Conservation (phyloP, 2,113 vertebrate species). For the Corythornis vintsioides region DNA sequence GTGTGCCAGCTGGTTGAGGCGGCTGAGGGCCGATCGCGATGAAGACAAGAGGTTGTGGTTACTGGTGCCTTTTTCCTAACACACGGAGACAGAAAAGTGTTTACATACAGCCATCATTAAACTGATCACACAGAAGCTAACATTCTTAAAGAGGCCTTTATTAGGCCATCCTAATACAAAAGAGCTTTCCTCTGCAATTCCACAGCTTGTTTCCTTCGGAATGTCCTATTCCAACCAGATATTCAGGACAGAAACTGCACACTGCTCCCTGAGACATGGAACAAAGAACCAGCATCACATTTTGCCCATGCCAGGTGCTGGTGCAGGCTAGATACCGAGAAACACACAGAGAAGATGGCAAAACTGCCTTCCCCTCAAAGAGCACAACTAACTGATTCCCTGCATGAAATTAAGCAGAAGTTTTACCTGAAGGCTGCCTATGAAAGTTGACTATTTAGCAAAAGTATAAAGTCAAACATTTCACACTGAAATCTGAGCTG, state of each 20-base stretch:
- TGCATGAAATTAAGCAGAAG: background rate
- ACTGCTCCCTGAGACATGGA: background rate
- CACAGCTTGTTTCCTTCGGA: background rate
- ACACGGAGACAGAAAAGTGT: background rate
- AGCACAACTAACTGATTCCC: background rate
- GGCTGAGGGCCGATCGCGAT: slow-evolving; percentile 78
- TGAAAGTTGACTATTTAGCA: background rate
- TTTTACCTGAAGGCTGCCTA: background rate
- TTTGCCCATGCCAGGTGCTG: background rate
- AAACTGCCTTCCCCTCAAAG: background rate
- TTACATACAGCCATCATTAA: background rate
- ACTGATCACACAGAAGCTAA: background rate
- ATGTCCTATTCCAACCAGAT: background rate
- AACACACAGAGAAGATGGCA: background rate
- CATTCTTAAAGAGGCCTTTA: background rate
- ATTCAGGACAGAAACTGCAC: background rate
- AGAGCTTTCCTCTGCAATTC: background rate
- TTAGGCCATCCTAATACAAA: background rate
- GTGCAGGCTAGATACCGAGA: background rate
- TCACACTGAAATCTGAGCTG: background rate
- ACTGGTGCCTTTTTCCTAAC: slow-evolving; percentile 90
- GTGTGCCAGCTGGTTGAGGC: slow-evolving; percentile 94
- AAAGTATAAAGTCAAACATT: background rate
- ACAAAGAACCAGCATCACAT: background rate
- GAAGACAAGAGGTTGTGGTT: slow-evolving; percentile 85